Evolutionary conservation across 2,797 vertebrate species (phyloP).

Genomic region (Cuniculus paca): DNA sequence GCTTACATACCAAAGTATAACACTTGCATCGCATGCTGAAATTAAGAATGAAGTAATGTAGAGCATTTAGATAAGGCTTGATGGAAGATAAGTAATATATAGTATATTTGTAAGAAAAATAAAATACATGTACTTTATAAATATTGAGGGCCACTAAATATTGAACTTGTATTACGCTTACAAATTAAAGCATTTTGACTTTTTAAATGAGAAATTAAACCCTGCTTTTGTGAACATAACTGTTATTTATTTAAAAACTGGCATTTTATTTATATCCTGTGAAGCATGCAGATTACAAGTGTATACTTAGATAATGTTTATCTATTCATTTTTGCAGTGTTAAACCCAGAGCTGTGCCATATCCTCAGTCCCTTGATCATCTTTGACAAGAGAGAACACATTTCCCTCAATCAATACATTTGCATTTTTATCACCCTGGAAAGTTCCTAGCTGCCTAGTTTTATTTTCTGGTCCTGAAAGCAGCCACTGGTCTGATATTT

Average conservation of each 20-base stretch:
- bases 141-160: not conserved
- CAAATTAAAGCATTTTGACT: not conserved
- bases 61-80: not conserved
- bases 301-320: not conserved
- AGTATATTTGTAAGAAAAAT: conserved; percentile 28
- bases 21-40: not conserved
- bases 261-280: not conserved
- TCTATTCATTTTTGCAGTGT: too few relatives aligned
- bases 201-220: conserved; percentile 26
- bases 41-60: not conserved
- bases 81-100: not conserved
- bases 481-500: not conserved
- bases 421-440: not conserved
- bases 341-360: not conserved
- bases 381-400: conserved; percentile 29
- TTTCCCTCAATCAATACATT: not conserved
- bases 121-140: not conserved
- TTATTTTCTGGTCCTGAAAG: not conserved
- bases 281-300: not conserved
- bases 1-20: not conserved
- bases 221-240: not conserved
- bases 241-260: conserved; percentile 19
- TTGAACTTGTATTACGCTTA: not conserved
- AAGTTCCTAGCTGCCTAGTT: not conserved
- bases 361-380: not conserved